Percentiles rank a stretch among this genome's conserved stretches.
These are phyloP conservation scores for Masnerella sp. DNA, from an alignment of 2,888 invertebrate genomes.

Conservation along the genomic window DNA sequence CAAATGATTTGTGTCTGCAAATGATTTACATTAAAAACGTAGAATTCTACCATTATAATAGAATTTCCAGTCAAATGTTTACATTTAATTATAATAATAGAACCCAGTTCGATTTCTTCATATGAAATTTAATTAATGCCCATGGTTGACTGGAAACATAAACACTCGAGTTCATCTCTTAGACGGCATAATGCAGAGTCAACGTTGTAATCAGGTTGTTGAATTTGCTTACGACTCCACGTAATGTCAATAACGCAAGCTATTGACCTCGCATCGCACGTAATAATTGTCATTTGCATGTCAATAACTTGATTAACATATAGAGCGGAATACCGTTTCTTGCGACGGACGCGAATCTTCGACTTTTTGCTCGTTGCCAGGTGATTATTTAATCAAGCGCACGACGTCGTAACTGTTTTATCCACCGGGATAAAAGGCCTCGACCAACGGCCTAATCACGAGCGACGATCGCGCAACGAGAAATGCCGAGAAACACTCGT, in stretches of 20 bases:
- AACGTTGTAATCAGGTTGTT: constrained; percentile 41
- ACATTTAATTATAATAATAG: too few relatives aligned
- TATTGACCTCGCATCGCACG: constrained; percentile 34
- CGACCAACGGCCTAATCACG: constrained; percentile 2
- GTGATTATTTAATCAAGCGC: constrained; percentile 27
- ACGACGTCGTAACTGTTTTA: background rate
- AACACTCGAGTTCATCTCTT: constrained; percentile 12
- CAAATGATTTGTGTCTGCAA: too few relatives aligned
- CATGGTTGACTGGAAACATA: constrained; percentile 2
- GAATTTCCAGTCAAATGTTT: too few relatives aligned
- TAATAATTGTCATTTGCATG: constrained; percentile 47
- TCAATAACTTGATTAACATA: constrained; percentile 44
- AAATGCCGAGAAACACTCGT: constrained; percentile 12
- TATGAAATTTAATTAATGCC: constrained; percentile 14
- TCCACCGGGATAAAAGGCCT: constrained; percentile 6
- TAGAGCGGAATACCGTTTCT: constrained; percentile 12
- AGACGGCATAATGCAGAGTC: constrained; percentile 27
- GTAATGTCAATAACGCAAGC: constrained; percentile 36
- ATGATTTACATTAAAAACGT: too few relatives aligned
- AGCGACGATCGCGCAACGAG: background rate
- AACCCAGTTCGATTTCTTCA: constrained; percentile 8
- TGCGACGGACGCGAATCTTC: constrained; percentile 20
- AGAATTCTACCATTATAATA: too few relatives aligned
- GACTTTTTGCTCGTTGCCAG: constrained; percentile 20
- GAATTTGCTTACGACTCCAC: constrained; percentile 28